Evolutionary conservation across 2,113 vertebrate species (phyloP), one percentile per base, ranked within the genome.

Genomic region (Thalassarche chlororhynchos): DNA sequence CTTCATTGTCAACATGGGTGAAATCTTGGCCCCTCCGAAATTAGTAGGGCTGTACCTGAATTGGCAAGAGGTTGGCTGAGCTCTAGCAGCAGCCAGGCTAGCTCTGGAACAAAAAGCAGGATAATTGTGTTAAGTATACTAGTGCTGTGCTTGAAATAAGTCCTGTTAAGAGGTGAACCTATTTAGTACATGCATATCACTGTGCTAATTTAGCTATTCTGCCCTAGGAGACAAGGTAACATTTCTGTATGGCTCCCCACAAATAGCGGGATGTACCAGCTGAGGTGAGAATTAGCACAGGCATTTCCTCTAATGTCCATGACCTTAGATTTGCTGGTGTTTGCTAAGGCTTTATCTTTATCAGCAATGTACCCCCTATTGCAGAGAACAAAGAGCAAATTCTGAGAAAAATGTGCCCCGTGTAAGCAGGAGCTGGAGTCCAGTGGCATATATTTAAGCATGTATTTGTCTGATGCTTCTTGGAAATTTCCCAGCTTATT

Each of bases 41-140:
- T 2, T 58, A 9, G 5, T 46, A 62, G 55, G 26, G 18, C 14
- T 81, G 9, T 42, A 14, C 0, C 0, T 57, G 23, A 61, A 47
- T 40, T 68, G 42, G 8, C 32, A 86, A 77, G 31, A 74, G 8
- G 6, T 2, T 84, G 36, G 1, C 24, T 58, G 51, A 91, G 44
- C 8, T 82, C 17, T 19, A 61, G 17, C 7, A 84, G 72, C 23
- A 89, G 23, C 6, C 14, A 78, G 28, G 15, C 13, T 61, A 44
- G 9, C 9, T 83, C 23, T 61, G 51, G 32, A 88, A 57, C 18
- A 93, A 60, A 93, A 87, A 42, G 10, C 38, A 64, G 38, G 6
- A 47, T 51, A 87, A 52, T 19, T 19, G 34, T 47, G 34, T 68
- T 61, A 86, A 46, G 40, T 51, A 49, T 23, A 36, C 55, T 38